Evolutionary conservation across 1,140 invertebrate genomes (phyloP), one percentile per base, ranked within the genome.

Genomic region (Polypedilum pembai): DNA sequence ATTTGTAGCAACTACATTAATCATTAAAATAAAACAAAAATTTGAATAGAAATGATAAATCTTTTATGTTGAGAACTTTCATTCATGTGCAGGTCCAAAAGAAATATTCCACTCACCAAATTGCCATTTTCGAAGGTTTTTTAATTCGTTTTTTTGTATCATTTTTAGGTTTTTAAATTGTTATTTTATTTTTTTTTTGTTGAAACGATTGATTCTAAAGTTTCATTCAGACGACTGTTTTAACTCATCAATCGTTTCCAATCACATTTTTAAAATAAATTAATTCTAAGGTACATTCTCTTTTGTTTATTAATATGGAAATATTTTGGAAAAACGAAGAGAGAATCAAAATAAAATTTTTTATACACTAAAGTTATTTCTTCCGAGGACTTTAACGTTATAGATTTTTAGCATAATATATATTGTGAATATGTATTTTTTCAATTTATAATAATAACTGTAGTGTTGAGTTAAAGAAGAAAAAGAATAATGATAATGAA

Each of bases 101-200:
- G 45, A 56, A 56, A 56, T 15, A 56, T 56, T 56, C 45, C 45
- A 56, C 45, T 56, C 45, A 56, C 45, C 45, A 56, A 56, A 56
- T 33, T 33, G 24, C 24, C 5, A 5, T 33, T 33, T 33, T 33
- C 5, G 24, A 33, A 56, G 45, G 45, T 56, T 56, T 15, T 10
- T 56, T 56, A 56, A 56, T 56, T 15, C n/a, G 12, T 56, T 56
- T 56, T 56, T 56, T 45, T 3, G 8, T 41, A 45, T 56, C n/a
- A 56, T 56, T 56, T 56, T 56, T 56, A 56, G n/a, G 45, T 15
- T 56, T 56, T 56, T n/a, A 56, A 56, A 56, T 56, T 15, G 45
- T 56, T 56, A 56, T 33, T 33, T 33, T 33, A 33, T 56, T 15
- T 1, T 56, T 56, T 56, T 56, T 56, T 56, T 8, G 7, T 56